Evolutionary conservation across 2,113 vertebrate genomes (phyloP).

Genomic region (Furnarius figulus): DNA sequence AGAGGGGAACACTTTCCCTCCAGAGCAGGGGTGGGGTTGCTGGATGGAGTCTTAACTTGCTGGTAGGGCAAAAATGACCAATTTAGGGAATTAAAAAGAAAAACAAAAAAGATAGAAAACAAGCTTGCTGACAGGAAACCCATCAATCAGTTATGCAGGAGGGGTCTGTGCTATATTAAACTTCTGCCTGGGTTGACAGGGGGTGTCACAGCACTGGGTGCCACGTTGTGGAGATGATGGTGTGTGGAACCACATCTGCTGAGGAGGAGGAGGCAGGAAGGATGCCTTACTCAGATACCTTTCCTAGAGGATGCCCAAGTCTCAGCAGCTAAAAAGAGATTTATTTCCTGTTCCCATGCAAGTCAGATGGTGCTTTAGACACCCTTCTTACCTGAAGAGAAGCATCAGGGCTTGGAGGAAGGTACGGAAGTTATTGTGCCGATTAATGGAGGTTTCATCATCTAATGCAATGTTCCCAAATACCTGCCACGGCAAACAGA

Average conservation of each 20-base stretch:
- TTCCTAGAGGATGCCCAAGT: background rate
- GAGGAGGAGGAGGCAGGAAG: background rate
- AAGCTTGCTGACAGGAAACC: background rate
- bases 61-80: background rate
- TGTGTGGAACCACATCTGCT: accelerated
- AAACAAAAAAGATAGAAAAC: background rate
- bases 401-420: constrained; percentile 96
- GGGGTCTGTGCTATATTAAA: background rate
- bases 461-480: constrained; percentile 95
- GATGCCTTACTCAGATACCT: background rate
- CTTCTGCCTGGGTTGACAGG: background rate
- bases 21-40: background rate
- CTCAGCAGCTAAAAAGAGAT: background rate
- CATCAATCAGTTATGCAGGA: background rate
- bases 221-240: background rate
- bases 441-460: constrained; percentile 89
- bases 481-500: constrained; percentile 75
- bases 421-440: constrained; percentile 95
- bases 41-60: background rate
- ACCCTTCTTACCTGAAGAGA: constrained; percentile 85
- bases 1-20: background rate
- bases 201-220: background rate
- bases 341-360: background rate
- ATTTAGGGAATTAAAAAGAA: background rate
- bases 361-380: background rate